Evolutionary conservation across 2,797 vertebrate species (phyloP).

Genomic region (Pipistrellus nathusii): DNA sequence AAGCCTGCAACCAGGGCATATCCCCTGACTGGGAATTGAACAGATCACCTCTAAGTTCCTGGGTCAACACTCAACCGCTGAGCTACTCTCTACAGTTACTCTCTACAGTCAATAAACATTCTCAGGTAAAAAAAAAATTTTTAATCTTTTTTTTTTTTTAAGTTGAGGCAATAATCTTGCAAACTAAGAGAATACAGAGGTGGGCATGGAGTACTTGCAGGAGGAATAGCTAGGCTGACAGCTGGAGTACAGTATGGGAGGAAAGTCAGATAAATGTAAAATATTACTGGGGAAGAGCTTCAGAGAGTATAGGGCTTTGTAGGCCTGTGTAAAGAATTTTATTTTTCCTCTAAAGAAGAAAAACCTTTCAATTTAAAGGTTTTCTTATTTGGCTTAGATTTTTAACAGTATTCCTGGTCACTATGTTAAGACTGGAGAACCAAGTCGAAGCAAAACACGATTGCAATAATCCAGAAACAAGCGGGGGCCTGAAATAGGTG

Average conservation of each 20-base stretch:
- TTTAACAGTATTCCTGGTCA: conserved; percentile 45
- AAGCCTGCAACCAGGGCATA: not conserved
- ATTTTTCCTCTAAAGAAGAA: not conserved
- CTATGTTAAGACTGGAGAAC: not conserved
- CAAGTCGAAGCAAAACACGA: not conserved
- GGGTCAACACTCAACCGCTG: not conserved
- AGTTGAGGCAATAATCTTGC: not conserved
- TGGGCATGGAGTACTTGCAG: not conserved
- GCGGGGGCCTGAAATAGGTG: not conserved
- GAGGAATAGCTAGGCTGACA: conserved; percentile 17
- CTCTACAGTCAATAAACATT: not conserved
- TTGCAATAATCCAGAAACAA: not conserved
- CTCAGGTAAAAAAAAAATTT: no score
- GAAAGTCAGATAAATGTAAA: not conserved
- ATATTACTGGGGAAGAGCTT: not conserved
- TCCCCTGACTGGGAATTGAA: not conserved
- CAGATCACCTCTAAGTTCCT: not conserved
- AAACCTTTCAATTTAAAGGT: conserved; percentile 36
- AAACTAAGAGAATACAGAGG: conserved; percentile 59
- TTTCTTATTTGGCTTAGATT: conserved; percentile 58
- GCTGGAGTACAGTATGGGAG: not conserved
- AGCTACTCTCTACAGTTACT: no score
- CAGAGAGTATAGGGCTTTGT: not conserved
- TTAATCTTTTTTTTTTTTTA: no score
- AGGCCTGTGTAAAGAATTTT: not conserved